These are phyloP conservation scores for Sciurus carolinensis DNA, from an alignment of 2,797 vertebrate genomes.

Conservation along the genomic window DNA sequence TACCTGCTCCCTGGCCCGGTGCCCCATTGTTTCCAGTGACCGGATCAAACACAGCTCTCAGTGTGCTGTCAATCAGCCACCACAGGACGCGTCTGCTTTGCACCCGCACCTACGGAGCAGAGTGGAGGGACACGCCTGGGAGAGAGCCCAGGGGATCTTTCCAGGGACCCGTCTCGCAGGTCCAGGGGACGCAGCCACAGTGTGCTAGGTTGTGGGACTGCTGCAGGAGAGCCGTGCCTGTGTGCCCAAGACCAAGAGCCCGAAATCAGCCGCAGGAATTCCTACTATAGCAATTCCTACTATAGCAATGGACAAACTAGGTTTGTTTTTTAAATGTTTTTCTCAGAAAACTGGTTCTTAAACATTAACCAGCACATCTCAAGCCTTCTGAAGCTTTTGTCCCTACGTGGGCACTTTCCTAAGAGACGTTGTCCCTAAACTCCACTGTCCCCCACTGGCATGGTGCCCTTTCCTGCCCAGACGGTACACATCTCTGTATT, in stretches of 20 bases:
- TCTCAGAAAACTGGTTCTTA: not conserved
- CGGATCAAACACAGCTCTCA: not conserved
- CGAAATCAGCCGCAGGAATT: not conserved
- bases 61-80: not conserved
- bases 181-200: not conserved
- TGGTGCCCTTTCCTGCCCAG: not conserved
- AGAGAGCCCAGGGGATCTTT: not conserved
- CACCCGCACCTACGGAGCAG: not conserved
- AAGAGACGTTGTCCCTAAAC: not conserved
- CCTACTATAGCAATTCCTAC: not conserved
- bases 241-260: accelerated
- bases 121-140: not conserved
- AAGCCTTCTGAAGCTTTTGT: not conserved
- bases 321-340: not conserved
- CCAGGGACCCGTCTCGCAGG: not conserved
- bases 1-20: not conserved
- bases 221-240: accelerated
- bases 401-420: not conserved
- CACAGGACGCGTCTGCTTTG: accelerated
- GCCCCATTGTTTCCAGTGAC: not conserved
- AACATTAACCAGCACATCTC: not conserved
- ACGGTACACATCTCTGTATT: not conserved
- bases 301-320: not conserved
- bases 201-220: not conserved
- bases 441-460: too few species aligned